Percentiles rank a stretch among this genome's conserved stretches.
These are phyloP conservation scores for Hafferia zeledoni DNA, from an alignment of 2,797 vertebrate genomes.

Conservation along the genomic window DNA sequence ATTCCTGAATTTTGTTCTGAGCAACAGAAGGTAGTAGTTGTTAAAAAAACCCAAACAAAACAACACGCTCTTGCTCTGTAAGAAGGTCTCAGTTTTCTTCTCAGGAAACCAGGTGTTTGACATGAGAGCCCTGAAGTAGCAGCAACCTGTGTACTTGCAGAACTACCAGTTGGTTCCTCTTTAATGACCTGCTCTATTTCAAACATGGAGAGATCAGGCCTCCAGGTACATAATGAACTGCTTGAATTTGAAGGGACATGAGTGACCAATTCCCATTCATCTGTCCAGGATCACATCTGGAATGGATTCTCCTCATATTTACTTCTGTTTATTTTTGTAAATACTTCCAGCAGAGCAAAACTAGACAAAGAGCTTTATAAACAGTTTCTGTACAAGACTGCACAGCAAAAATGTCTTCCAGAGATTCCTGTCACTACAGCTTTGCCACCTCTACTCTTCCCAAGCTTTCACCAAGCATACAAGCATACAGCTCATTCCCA, in stretches of 20 bases:
- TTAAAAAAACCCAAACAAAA: background rate
- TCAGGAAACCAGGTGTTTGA: background rate
- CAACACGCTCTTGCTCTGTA: background rate
- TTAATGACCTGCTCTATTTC: background rate
- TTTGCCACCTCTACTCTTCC: background rate
- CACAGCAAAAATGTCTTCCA: background rate
- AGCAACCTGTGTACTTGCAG: background rate
- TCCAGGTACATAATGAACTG: background rate
- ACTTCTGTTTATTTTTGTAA: background rate
- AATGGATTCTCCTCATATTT: background rate
- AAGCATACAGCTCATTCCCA: background rate
- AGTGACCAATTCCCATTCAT: background rate
- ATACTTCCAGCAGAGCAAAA: background rate
- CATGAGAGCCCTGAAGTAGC: background rate
- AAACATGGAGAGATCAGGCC: background rate
- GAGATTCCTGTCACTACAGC: background rate
- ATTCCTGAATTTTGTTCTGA: background rate
- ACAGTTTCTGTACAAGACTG: background rate
- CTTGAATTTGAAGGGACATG: background rate
- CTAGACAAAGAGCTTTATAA: background rate
- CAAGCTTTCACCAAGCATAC: background rate
- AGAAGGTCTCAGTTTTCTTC: background rate
- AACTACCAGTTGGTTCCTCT: background rate
- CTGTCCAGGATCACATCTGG: background rate
- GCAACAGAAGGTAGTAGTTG: background rate